phyloP scores from a whole-genome alignment of 2,113 vertebrate genomes.

The Cnemophilus loriae region DNA sequence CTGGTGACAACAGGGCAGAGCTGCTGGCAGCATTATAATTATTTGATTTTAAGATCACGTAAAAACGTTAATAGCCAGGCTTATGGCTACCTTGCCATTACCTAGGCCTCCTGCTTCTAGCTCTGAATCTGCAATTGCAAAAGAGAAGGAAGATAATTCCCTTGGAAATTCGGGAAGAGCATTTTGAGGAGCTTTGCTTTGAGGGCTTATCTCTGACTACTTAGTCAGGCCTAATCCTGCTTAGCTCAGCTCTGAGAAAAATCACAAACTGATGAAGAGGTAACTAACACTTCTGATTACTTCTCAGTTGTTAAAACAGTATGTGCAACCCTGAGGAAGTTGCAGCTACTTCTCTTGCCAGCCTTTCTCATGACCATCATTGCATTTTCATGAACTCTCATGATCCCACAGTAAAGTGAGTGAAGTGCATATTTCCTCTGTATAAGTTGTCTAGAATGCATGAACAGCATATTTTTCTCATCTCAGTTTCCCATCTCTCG shows the following conservation, averaged over 20 bases:
- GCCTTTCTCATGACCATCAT: neutral
- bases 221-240: neutral
- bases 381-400: neutral
- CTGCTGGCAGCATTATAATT: neutral
- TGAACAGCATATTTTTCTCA: neutral
- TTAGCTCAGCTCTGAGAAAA: neutral
- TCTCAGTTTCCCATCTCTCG: neutral
- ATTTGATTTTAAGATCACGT: neutral
- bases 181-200: neutral
- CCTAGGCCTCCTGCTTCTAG: neutral
- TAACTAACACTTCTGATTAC: neutral
- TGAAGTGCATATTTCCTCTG: neutral
- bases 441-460: neutral
- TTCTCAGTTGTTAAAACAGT: neutral
- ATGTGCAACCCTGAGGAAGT: neutral
- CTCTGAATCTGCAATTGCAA: neutral
- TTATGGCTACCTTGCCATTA: neutral
- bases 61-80: neutral
- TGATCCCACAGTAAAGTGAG: neutral
- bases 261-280: neutral
- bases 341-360: neutral
- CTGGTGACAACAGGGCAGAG: neutral
- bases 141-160: neutral
- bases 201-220: neutral
- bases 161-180: neutral